Evolutionary conservation across 2,797 vertebrate species (phyloP), one percentile per base, ranked within the genome.

Genomic region (Hemibagrus guttatus): DNA sequence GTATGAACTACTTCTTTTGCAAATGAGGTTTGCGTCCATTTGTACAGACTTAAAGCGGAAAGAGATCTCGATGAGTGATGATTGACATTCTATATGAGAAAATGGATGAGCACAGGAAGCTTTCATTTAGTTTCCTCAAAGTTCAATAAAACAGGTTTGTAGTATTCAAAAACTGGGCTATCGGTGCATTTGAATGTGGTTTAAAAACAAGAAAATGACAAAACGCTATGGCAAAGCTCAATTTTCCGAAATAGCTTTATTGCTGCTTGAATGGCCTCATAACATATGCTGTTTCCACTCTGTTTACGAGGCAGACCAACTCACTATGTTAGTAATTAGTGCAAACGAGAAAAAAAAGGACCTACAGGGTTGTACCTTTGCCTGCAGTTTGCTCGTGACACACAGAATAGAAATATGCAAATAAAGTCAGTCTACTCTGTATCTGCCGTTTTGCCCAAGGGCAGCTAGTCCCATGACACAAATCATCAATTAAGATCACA

Each of bases 401-500:
- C 84, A 88, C 91, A 92, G 90, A 93, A 94, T 92, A 92, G 89
- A 90, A 95, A 95, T 95, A 95, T 96, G 95, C 95, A 95, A 96
- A 96, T 95, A 92, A 89, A 83, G 91, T 87, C 87, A 5, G 91
- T 91, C 91, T 91, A 89, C 93, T 93, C 89, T 89, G 91, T 93
- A 90, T 94, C 91, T 92, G 87, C 86, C 91, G 92, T 94, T 92
- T 89, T 93, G 94, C 94, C 95, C 94, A 92, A 31, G 89, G 94
- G 95, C 94, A 95, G 93, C 93, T 94, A 95, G 94, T 95, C 95
- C 95, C 95, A 95, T 93, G 94, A 96, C 94, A 95, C 95, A 95
- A 95, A 96, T 96, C 95, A 96, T 95, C 95, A 96, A 96, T 96
- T 96, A 96, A 94, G 93, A 95, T 95, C 95, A 93, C 95, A 96